phyloP scores from a whole-genome alignment of 1,140 invertebrate genomes.

The Hyles euphorbiae region DNA sequence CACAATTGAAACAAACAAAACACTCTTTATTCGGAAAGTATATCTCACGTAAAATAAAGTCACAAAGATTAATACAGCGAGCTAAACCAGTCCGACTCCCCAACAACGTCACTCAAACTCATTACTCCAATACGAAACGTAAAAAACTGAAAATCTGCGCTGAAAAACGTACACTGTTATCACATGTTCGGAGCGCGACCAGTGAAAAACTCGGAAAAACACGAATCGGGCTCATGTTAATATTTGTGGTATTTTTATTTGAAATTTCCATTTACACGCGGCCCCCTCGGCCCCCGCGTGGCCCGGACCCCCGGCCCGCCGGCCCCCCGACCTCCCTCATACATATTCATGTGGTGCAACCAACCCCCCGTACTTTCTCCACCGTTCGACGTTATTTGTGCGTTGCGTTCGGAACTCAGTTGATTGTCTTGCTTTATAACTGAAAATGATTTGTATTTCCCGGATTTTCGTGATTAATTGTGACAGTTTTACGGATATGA shows the following conservation, averaged over 20 bases:
- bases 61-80: no score
- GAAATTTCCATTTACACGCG: conserved; percentile 73
- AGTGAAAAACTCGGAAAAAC: conserved; percentile 53
- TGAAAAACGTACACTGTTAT: conserved; percentile 40
- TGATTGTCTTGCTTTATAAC: conserved; percentile 5
- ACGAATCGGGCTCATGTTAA: conserved; percentile 70
- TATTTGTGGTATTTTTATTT: conserved; percentile 74
- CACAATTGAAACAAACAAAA: not conserved
- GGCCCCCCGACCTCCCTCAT: conserved; percentile 45
- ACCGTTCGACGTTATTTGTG: conserved; percentile 21
- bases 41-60: no score
- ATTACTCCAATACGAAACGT: conserved; percentile 16
- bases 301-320: no score
- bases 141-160: conserved; percentile 18
- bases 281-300: conserved; percentile 13
- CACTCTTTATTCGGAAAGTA: not conserved
- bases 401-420: conserved; percentile 5
- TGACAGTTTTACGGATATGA: no score
- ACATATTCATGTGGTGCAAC: conserved; percentile 74
- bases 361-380: conserved; percentile 56
- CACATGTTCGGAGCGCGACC: conserved; percentile 36
- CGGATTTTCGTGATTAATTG: not conserved
- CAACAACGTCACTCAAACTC: conserved; percentile 7
- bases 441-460: not conserved
- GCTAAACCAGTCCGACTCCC: not conserved